These are phyloP conservation scores for Eudorcas thomsonii DNA, from an alignment of 2,113 vertebrate genomes.

Conservation along the genomic window DNA sequence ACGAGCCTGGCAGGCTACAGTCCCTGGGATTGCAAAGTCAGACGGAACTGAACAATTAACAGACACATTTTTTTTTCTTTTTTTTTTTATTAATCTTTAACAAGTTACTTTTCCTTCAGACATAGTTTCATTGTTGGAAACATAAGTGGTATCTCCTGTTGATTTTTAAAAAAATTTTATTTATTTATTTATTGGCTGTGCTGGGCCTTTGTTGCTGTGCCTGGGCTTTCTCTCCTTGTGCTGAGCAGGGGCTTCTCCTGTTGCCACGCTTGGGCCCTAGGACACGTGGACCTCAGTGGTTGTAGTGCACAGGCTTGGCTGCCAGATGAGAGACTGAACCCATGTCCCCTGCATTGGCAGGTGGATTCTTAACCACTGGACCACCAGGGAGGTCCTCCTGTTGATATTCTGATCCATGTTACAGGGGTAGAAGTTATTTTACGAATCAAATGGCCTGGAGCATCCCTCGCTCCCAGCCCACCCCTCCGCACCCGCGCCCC, in stretches of 20 bases:
- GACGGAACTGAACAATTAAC: background rate
- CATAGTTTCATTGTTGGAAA: background rate
- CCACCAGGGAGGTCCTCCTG: background rate
- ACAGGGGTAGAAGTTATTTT: background rate
- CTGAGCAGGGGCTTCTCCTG: background rate
- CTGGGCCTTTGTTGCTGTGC: background rate
- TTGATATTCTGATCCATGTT: background rate
- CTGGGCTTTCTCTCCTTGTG: background rate
- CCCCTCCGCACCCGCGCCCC: too few relatives aligned
- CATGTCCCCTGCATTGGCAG: background rate
- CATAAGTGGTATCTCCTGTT: background rate
- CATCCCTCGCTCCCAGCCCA: background rate
- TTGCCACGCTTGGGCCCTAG: background rate
- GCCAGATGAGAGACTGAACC: background rate
- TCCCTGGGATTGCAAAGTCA: background rate
- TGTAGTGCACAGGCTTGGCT: background rate
- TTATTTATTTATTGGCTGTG: background rate
- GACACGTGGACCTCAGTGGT: background rate
- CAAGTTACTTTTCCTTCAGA: background rate
- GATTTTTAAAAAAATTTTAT: background rate
- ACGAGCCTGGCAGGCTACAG: background rate
- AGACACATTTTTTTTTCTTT: background rate
- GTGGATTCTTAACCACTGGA: background rate
- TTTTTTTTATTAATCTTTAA: background rate
- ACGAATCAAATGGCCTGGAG: background rate